Percentiles rank a stretch among this genome's conserved stretches.
phyloP scores from a whole-genome alignment of 1,140 invertebrate genomes.

The Anastrepha ludens region DNA sequence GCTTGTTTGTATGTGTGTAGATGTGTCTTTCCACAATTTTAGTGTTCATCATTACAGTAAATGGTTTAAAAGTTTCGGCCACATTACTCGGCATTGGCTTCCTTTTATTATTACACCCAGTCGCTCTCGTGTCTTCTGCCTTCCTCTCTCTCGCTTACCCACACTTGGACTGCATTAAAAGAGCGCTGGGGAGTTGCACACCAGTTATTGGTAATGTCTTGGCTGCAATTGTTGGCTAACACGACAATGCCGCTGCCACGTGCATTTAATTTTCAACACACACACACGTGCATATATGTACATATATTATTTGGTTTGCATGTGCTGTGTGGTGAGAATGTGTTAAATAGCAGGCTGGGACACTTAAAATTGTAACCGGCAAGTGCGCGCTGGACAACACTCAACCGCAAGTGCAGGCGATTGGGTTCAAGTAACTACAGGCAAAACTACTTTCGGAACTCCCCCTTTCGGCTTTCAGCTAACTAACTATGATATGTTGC shows the following conservation, averaged over 20 bases:
- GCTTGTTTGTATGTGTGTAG: not conserved
- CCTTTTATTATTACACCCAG: slow-evolving; percentile 62
- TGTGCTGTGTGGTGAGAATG: slow-evolving; percentile 11
- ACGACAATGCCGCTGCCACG: not conserved
- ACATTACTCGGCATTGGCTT: slow-evolving; percentile 62
- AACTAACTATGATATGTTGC: not conserved
- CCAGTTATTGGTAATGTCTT: not conserved
- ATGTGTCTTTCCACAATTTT: slow-evolving; percentile 10
- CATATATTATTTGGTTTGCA: not conserved
- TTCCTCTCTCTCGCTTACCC: too few species aligned
- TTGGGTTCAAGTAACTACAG: not conserved
- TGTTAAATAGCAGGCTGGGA: slow-evolving; percentile 55
- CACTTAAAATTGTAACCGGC: slow-evolving; percentile 16
- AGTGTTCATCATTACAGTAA: slow-evolving; percentile 30
- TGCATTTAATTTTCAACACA: slow-evolving; percentile 8
- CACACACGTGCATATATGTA: not conserved
- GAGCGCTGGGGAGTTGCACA: slow-evolving; percentile 7
- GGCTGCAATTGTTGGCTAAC: not conserved
- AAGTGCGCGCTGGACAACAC: not conserved
- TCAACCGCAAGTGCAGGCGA: not conserved
- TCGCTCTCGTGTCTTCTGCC: slow-evolving; percentile 7
- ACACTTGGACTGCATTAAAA: not conserved
- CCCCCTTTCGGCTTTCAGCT: not conserved
- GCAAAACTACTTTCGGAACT: not conserved
- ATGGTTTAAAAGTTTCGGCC: slow-evolving; percentile 33